A percentile compares a stretch with the other conserved stretches of the same genome.
Conservation (phyloP, 2,797 vertebrate genomes). For the Nannoperca obscura region DNA sequence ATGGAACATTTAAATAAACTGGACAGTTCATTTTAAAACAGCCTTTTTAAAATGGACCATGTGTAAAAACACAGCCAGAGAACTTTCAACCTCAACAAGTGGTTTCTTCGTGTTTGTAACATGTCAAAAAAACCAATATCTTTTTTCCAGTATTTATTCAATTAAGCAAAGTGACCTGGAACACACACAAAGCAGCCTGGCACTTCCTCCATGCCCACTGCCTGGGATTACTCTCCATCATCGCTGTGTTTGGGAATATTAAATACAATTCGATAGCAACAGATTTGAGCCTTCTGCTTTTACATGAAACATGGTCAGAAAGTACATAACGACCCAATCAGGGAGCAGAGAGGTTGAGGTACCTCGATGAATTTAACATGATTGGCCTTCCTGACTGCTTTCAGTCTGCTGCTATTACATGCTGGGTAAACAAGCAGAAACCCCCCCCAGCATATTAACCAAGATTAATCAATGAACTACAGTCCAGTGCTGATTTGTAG, state of each 20-base stretch:
- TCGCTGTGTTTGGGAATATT: neutral
- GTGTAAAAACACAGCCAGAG: neutral
- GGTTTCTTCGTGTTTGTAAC: neutral
- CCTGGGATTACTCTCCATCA: neutral
- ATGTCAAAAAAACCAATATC: neutral
- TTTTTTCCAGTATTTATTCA: neutral
- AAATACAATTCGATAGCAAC: neutral
- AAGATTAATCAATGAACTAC: too few species aligned
- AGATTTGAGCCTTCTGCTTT: neutral
- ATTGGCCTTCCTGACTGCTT: neutral
- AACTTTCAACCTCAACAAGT: neutral
- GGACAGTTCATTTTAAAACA: neutral
- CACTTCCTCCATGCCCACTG: neutral
- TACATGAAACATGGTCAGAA: neutral
- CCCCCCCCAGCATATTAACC: too few species aligned
- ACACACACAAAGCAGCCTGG: neutral
- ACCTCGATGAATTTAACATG: neutral
- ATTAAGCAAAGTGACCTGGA: neutral
- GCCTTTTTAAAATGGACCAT: neutral
- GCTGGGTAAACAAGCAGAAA: neutral
- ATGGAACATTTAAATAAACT: constrained; percentile 5
- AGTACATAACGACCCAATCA: too few species aligned
- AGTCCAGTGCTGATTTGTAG: too few species aligned
- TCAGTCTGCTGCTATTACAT: neutral
- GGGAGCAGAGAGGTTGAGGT: neutral